Evolutionary conservation across 2,113 vertebrate species (phyloP).

Genomic region (Probosciger aterrimus): DNA sequence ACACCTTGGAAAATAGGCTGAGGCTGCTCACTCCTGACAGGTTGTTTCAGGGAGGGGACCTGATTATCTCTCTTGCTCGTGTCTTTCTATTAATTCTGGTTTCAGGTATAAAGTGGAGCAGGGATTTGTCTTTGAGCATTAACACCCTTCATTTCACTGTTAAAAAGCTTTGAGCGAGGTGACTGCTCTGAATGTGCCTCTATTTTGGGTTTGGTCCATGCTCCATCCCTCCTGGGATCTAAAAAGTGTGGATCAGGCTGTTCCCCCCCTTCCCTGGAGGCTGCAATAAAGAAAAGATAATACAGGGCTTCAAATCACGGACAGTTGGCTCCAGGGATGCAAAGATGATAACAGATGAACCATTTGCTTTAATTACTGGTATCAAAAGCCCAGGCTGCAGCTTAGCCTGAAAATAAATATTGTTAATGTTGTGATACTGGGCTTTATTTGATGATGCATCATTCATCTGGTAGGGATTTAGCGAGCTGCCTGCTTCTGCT

Average conservation of each 20-base stretch:
- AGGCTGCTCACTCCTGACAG: neutral
- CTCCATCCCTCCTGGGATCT: neutral
- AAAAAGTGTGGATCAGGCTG: neutral
- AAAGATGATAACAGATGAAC: slow-evolving; percentile 9
- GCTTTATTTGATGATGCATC: slow-evolving; percentile 22
- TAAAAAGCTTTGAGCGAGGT: neutral
- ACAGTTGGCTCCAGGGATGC: neutral
- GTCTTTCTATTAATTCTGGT: neutral
- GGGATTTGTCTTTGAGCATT: neutral
- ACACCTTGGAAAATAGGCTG: neutral
- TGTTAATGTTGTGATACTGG: slow-evolving; percentile 45
- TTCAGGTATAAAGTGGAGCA: neutral
- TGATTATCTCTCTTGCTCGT: accelerated
- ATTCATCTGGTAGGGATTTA: slow-evolving; percentile 3
- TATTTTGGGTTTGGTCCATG: neutral
- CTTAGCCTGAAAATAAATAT: slow-evolving; percentile 64
- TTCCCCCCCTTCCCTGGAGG: neutral
- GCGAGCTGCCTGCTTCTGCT: neutral
- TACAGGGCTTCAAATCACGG: neutral
- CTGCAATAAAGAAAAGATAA: neutral
- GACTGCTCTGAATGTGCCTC: neutral
- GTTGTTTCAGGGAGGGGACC: neutral
- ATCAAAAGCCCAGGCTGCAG: slow-evolving; percentile 46
- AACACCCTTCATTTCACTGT: neutral
- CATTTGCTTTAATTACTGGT: slow-evolving; percentile 55